Percentiles rank a stretch among this genome's conserved stretches.
phyloP scores from a whole-genome alignment of 2,888 invertebrate genomes.

The Plemyria rubiginata region DNA sequence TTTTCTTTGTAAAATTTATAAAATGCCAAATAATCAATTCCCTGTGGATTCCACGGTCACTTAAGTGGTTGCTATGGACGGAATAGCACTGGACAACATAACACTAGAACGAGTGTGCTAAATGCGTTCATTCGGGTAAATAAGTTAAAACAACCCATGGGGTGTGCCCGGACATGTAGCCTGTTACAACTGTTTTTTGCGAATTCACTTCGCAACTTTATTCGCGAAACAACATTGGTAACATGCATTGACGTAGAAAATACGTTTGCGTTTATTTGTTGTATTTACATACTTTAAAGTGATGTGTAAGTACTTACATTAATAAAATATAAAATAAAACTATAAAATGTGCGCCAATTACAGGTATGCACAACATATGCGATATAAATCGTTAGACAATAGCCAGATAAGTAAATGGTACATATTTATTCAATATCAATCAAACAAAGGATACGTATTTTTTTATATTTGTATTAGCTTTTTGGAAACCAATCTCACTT shows the following conservation, averaged over 20 bases:
- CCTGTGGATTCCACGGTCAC: no score
- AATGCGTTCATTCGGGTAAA: constrained; percentile 36
- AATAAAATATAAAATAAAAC: no score
- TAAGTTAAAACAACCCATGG: constrained; percentile 40
- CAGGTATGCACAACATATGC: no score
- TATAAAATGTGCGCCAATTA: no score
- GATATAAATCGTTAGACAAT: no score
- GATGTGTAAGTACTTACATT: constrained; percentile 1
- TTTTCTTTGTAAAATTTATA: no score
- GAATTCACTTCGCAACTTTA: constrained; percentile 44
- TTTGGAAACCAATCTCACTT: not conserved
- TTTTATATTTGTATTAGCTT: not conserved
- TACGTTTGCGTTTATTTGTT: constrained; percentile 18
- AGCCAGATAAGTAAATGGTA: no score
- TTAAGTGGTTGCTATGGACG: no score
- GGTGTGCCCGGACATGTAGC: constrained; percentile 34
- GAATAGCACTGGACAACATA: constrained; percentile 6
- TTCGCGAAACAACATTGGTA: constrained; percentile 29
- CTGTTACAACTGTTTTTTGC: constrained; percentile 44
- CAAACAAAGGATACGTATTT: no score
- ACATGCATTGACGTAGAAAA: constrained; percentile 24
- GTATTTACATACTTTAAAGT: constrained; percentile 3
- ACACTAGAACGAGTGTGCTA: constrained; percentile 33
- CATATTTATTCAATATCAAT: no score
- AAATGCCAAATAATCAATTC: no score